Percentiles rank a stretch among this genome's conserved stretches.
These are phyloP conservation scores for Poeciliopsis occidentalis DNA, from an alignment of 2,113 vertebrate genomes.

Conservation along the genomic window DNA sequence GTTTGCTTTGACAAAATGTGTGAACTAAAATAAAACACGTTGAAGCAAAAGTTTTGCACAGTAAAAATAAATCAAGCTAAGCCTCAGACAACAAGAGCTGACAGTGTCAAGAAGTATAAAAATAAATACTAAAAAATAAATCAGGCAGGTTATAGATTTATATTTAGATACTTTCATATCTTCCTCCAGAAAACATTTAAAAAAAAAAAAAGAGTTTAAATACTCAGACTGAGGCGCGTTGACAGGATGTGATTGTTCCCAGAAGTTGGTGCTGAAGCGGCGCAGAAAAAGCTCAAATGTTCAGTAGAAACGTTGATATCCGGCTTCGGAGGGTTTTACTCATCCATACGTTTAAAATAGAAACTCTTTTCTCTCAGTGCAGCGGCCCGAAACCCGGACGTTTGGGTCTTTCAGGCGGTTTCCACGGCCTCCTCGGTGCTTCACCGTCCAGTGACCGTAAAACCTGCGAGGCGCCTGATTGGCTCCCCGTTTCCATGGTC, in stretches of 20 bases:
- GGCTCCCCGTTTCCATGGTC: conserved; percentile 27
- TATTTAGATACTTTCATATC: conserved; percentile 12
- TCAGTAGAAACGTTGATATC: conserved; percentile 35
- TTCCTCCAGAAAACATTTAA: conserved; percentile 25
- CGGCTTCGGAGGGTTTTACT: conserved; percentile 70
- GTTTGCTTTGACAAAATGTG: not conserved
- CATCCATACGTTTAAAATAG: conserved; percentile 81
- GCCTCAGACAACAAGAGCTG: conserved; percentile 20
- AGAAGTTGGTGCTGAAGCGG: not conserved
- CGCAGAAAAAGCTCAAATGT: conserved; percentile 38
- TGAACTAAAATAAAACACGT: not conserved
- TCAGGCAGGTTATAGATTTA: conserved; percentile 37
- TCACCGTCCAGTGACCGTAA: conserved; percentile 46
- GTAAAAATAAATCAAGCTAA: conserved; percentile 36
- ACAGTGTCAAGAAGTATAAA: conserved; percentile 58
- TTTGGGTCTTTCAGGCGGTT: conserved; percentile 3
- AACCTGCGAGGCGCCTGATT: not conserved
- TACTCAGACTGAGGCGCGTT: not conserved
- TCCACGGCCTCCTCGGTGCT: conserved; percentile 26
- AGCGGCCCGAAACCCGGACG: not conserved
- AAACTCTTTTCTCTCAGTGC: conserved; percentile 48
- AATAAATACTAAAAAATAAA: conserved; percentile 64
- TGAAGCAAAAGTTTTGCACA: conserved; percentile 15
- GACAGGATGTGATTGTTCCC: conserved; percentile 1
- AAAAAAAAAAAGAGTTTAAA: not conserved